A percentile compares a stretch with the other conserved stretches of the same genome.
phyloP scores from a whole-genome alignment of 2,888 invertebrate genomes.

The Ceratothoa steindachneri region DNA sequence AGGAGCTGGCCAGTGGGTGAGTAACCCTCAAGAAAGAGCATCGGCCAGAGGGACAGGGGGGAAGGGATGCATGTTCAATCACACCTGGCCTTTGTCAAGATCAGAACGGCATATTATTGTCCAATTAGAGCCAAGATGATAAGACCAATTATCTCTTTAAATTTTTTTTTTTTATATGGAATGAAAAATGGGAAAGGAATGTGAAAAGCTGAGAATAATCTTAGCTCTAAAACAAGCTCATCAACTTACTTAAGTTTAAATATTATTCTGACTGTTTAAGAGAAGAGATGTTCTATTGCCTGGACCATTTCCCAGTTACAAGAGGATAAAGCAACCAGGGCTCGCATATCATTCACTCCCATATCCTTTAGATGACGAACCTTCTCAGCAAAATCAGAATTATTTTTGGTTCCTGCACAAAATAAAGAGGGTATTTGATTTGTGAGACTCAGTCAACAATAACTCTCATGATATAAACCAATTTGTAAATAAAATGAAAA shows the following conservation, averaged over 20 bases:
- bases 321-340: conserved; percentile 82
- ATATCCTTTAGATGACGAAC: conserved; percentile 84
- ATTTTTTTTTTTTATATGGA: background rate
- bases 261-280: too few species aligned
- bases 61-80: too few species aligned
- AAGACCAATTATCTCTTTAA: background rate
- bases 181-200: too few species aligned
- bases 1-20: too few species aligned
- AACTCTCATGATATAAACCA: background rate
- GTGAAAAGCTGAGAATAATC: too few species aligned
- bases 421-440: too few species aligned
- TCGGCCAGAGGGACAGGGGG: too few species aligned
- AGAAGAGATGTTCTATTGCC: conserved; percentile 83
- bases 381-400: conserved; percentile 78
- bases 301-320: conserved; percentile 88
- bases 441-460: conserved; percentile 9
- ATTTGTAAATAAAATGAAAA: background rate
- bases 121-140: too few species aligned
- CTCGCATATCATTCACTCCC: conserved; percentile 87
- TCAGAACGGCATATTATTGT: too few species aligned
- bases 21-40: too few species aligned
- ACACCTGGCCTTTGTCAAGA: too few species aligned
- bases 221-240: conserved; percentile 1
- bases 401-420: conserved; percentile 65
- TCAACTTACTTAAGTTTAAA: conserved; percentile 1